These are phyloP conservation scores for Drosophila sturtevanti DNA, from an alignment of 1,140 invertebrate species.

Conservation along the genomic window DNA sequence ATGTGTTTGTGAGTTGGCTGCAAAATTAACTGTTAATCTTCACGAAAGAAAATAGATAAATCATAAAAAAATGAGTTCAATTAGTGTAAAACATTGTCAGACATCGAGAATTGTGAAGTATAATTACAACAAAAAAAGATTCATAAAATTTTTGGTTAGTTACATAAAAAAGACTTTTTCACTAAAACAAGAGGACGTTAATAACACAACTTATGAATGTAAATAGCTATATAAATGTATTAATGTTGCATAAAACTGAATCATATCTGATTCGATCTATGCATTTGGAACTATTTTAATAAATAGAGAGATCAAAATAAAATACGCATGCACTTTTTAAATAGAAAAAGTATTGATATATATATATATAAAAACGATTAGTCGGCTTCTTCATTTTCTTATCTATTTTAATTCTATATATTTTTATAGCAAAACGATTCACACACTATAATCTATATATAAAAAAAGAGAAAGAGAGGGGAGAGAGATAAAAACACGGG, in stretches of 20 bases:
- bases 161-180: constrained; percentile 44
- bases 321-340: constrained; percentile 14
- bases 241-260: neutral
- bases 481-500: constrained; percentile 11
- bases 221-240: neutral
- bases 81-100: neutral
- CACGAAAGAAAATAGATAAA: constrained; percentile 51
- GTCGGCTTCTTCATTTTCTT: constrained; percentile 45
- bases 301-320: constrained; percentile 34
- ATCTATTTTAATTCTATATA: constrained; percentile 43
- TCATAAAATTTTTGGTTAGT: constrained; percentile 38
- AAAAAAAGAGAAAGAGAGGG: constrained; percentile 22
- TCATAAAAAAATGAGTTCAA: constrained; percentile 34
- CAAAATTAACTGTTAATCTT: constrained; percentile 59
- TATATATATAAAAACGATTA: constrained; percentile 39
- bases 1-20: constrained; percentile 56
- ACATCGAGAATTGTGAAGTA: neutral
- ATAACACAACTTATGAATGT: neutral
- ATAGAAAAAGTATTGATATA: constrained; percentile 11
- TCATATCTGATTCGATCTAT: neutral
- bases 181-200: constrained; percentile 16
- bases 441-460: neutral
- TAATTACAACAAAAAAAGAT: constrained; percentile 35
- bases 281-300: neutral
- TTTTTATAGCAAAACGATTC: constrained; percentile 31